Base-by-base conservation (phyloP, 2,113 vertebrate species). In the Perca fluviatilis region DNA sequence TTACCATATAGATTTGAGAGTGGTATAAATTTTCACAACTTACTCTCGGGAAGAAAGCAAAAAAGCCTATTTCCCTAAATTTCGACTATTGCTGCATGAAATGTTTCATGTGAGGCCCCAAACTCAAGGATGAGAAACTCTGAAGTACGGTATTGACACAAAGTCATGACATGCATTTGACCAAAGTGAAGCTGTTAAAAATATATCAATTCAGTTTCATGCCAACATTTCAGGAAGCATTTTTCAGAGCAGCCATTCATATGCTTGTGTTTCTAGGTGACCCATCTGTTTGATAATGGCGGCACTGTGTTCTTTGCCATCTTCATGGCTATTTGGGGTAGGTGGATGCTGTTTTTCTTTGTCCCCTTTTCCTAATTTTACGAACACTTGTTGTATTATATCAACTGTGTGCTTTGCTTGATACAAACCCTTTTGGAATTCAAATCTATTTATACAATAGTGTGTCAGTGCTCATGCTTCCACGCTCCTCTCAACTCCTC, bases 291-390 rank as follows among this genome's bases (percentile, higher is more conserved):
- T 92, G 95, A 96, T 87, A 96, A 96, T 61, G 95, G 95, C 43
- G 95, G 95, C 33, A 95, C 95, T 25, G 95, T 96, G 70, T 96
- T 96, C 88, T 95, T 96, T 63, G 95, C 95, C 10, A 96, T 96
- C 90, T 96, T 96, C 90, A 96, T 96, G 95, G 95, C 95, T 84
- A 96, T 96, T 79, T 96, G 95, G 95, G 95, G 95, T 96, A 92
- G 67, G 95, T 91, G 49, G 21, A 70, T 46, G 25, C 71, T 71
- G 53, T 71, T 63, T 54, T 53, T 79, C 27, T 70, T 63, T n/a
- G 50, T 66, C 63, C 16, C 14, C 18, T 56, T 74, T 71, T 76
- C 23, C 19, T n/a, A 50, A 30, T 77, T 73, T 82, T 66, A 10
- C 68, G 16, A 70, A 50, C 67, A 12, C 43, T 86, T 70, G 25